Conservation (phyloP, 2,113 vertebrate species). For the Erinaceus europaeus region DNA sequence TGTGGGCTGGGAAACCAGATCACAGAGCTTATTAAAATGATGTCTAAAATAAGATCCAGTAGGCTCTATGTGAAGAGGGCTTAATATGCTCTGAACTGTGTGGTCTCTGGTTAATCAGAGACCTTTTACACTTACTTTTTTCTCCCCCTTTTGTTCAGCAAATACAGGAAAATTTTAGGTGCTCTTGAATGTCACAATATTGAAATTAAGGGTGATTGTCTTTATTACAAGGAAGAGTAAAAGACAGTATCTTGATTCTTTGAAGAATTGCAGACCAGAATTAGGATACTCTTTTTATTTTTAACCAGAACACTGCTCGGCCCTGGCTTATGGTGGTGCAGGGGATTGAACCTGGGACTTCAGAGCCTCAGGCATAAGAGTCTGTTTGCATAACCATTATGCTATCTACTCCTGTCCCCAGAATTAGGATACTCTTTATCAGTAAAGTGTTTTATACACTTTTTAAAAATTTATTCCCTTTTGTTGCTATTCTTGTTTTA, state of each 20-base stretch:
- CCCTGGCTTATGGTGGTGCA: no score
- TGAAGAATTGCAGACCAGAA: constrained; percentile 16
- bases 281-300: constrained; percentile 32
- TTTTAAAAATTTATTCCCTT: no score
- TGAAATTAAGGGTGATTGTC: constrained; percentile 38
- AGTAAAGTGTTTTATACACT: no score
- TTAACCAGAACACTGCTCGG: no score
- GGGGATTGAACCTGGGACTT: no score
- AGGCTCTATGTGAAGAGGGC: constrained; percentile 58
- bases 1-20: constrained; percentile 72
- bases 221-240: constrained; percentile 17
- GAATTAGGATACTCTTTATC: no score
- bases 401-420: no score
- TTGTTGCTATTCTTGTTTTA: no score
- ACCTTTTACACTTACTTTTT: constrained; percentile 65
- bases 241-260: constrained; percentile 31
- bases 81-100: constrained; percentile 57
- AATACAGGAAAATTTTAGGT: constrained; percentile 25
- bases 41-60: constrained; percentile 74
- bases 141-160: constrained; percentile 42
- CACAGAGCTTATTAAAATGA: constrained; percentile 69
- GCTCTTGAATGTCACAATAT: not conserved
- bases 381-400: no score
- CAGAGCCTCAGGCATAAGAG: no score
- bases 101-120: constrained; percentile 44